Evolutionary conservation across 1,140 invertebrate species (phyloP), one percentile per base, ranked within the genome.

Genomic region (Drosophila carrolli): DNA sequence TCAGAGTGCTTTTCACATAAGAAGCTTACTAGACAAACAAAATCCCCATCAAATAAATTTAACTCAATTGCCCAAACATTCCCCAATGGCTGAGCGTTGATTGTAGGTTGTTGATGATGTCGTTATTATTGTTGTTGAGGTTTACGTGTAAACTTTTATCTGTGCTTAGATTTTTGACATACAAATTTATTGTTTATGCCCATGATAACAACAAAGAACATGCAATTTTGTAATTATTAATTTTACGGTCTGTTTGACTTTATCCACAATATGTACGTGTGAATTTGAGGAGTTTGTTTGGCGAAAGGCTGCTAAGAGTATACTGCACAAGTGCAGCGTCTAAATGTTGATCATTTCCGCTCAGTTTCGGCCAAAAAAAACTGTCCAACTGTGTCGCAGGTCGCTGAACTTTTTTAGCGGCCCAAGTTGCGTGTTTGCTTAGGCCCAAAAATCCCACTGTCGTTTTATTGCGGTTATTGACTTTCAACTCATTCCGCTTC

Each of bases 191-290:
- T 84, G 77, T 81, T 85, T 66, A 67, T 71, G 72, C 46, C 56
- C 44, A 44, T 78, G 55, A 61, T 81, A 67, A 59, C 55, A 58
- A 50, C 55, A 75, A 67, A 47, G 60, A 71, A 86, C 82, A 86
- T 85, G 82, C 82, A 78, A 86, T 85, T 85, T 81, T 59, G 77
- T 78, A 85, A 85, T 85, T 85, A 86, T 86, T 70, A 75, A 78
- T 75, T 84, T 86, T 86, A 85, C 78, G 82, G 70, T 86, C 82
- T 86, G 82, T 75, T 86, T 86, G 78, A 81, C 70, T 11, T 23
- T 37, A 65, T 47, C 72, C 23, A 27, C 16, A 50, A 51, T 4
- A 7, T 13, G 10, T 72, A 61, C 46, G 67, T 73, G 56, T 53
- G 43, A 54, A 35, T 56, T 55, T 35, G 19, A 54, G 53, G 70